Evolutionary conservation across 2,888 invertebrate genomes (phyloP), one percentile per base, ranked within the genome.

Genomic region (Plebejus anna): DNA sequence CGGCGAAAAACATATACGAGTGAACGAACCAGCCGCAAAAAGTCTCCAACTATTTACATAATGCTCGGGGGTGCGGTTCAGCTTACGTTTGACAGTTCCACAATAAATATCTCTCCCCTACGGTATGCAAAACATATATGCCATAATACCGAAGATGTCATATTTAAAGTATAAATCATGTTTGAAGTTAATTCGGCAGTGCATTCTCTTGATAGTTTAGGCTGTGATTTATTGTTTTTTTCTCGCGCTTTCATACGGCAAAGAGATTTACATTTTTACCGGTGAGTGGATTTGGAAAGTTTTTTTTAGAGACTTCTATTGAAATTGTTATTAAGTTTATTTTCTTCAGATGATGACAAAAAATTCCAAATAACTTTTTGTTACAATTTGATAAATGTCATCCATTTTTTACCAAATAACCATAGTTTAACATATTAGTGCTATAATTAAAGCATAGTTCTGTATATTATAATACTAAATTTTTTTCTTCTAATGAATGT

Each of bases 121-220:
- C 87, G 89, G 87, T 92, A 92, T 91, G 92, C 90, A 92, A 91
- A 92, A 92, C 86, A 87, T 87, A 88, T 88, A 91, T 88, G 85
- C 86, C 84, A 86, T 88, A 88, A 88, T 87, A 85, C 73, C 73
- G 73, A 85, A 85, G 85, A 85, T 82, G 86, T 84, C 85, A 86
- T 88, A 90, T 89, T 86, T 88, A 85, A 88, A 85, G 84, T 85
- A 92, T 93, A 93, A 92, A 93, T 93, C 92, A 89, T 89, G 85
- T 84, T 90, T 88, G 84, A 87, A 87, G 85, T 89, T 92, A 92
- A 92, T 92, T 90, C 87, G 87, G 83, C 87, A 82, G 83, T 89
- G 89, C 88, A 89, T 85, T 87, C 80, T 78, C 79, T 80, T 81
- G 80, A 83, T 83, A 80, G 81, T 80, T 79, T 87, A 88, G 81